phyloP scores from a whole-genome alignment of 2,797 vertebrate genomes.

The Coluber constrictor region DNA sequence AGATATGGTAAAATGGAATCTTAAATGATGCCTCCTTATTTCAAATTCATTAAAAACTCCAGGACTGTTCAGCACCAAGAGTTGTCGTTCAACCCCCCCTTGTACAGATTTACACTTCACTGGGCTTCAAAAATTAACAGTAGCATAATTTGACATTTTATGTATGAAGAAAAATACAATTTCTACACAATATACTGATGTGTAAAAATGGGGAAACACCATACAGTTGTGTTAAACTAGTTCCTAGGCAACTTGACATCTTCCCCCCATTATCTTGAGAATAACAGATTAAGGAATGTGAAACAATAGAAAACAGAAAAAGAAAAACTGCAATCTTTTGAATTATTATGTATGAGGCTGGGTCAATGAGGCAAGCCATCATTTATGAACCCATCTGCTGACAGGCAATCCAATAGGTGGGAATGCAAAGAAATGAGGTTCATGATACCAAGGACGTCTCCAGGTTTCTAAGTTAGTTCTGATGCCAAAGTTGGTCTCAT shows the following conservation, averaged over 20 bases:
- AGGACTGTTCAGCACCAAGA: neutral
- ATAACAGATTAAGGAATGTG: neutral
- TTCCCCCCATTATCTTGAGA: neutral
- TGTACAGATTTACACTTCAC: constrained; percentile 25
- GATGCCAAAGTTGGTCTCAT: neutral
- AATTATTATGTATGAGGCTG: neutral
- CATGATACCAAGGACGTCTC: neutral
- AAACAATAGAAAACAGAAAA: neutral
- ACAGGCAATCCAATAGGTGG: neutral
- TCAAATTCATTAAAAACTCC: constrained; percentile 4
- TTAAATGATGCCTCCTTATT: constrained; percentile 23
- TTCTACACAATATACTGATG: neutral
- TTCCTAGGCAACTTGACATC: neutral
- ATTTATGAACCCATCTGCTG: neutral
- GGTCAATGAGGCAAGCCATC: neutral
- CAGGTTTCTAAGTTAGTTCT: neutral
- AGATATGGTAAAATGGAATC: neutral
- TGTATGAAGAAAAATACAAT: neutral
- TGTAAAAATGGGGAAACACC: neutral
- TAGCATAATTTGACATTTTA: neutral
- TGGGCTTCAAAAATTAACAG: neutral
- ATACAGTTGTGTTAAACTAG: neutral
- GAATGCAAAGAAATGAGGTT: neutral
- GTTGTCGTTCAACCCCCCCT: constrained; percentile 33
- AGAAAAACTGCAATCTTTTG: neutral